Conservation (phyloP, 2,113 vertebrate species). For the Corydoras sp. region DNA sequence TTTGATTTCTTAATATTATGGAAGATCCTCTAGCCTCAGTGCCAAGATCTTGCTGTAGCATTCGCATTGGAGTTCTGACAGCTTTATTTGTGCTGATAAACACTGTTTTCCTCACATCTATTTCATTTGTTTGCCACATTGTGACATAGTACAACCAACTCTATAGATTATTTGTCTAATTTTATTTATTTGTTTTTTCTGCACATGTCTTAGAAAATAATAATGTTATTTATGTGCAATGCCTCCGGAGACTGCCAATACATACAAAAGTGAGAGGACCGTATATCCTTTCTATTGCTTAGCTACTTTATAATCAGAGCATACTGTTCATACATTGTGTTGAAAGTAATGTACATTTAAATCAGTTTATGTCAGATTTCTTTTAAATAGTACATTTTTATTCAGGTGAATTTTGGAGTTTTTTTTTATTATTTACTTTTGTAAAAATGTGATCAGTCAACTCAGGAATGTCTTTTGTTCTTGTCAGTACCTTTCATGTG, state of each 20-base stretch:
- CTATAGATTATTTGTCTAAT: constrained; percentile 4
- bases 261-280: constrained; percentile 1
- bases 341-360: too few species aligned
- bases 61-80: too few species aligned
- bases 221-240: constrained; percentile 16
- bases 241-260: neutral
- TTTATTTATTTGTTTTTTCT: constrained; percentile 11
- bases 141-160: constrained; percentile 15
- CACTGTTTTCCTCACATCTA: constrained; percentile 8
- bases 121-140: neutral
- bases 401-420: neutral
- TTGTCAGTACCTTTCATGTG: constrained; percentile 15
- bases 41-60: too few species aligned
- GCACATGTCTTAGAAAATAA: constrained; percentile 3
- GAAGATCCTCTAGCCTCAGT: too few species aligned
- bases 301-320: too few species aligned
- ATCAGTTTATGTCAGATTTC: neutral
- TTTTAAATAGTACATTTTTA: neutral
- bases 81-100: neutral
- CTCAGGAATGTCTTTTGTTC: constrained; percentile 9
- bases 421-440: neutral
- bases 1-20: too few species aligned
- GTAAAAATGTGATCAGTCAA: neutral
- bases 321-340: too few species aligned
- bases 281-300: neutral